phyloP scores from a whole-genome alignment of 2,113 vertebrate genomes.

The Campylorhamphus procurvoides region DNA sequence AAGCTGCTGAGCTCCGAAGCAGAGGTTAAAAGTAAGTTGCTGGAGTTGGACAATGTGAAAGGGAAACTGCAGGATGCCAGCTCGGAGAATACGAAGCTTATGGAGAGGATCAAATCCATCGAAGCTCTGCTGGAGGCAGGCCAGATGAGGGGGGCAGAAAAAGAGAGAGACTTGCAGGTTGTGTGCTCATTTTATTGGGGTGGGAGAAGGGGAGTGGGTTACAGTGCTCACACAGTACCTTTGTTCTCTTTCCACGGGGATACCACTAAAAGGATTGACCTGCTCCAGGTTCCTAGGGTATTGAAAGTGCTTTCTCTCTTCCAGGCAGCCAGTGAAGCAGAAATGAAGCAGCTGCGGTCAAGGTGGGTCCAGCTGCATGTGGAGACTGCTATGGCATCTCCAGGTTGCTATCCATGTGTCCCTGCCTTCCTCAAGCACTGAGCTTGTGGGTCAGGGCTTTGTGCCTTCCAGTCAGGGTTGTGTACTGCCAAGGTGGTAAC shows the following conservation, averaged over 20 bases:
- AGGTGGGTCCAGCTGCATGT: slow-evolving; percentile 70
- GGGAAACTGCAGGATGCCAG: slow-evolving; percentile 78
- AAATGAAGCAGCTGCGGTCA: slow-evolving; percentile 77
- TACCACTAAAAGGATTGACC: background rate
- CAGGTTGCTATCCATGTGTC: background rate
- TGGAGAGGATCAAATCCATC: slow-evolving; percentile 82
- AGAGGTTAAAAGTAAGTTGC: slow-evolving; percentile 76
- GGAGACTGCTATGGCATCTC: background rate
- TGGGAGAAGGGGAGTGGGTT: background rate
- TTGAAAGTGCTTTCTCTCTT: slow-evolving; percentile 10
- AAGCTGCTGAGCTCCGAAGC: slow-evolving; percentile 78
- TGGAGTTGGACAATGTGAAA: slow-evolving; percentile 78
- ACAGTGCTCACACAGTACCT: background rate
- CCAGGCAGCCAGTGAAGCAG: slow-evolving; percentile 72
- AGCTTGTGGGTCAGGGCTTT: background rate
- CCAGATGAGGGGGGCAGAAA: slow-evolving; percentile 74
- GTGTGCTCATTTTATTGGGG: background rate
- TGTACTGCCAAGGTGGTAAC: background rate
- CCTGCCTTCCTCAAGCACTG: background rate
- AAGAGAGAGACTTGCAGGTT: slow-evolving; percentile 75
- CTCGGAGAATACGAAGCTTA: slow-evolving; percentile 80
- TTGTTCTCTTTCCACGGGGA: background rate
- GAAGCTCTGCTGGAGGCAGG: slow-evolving; percentile 87
- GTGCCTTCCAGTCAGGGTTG: background rate
- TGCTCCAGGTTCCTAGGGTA: background rate